phyloP scores from a whole-genome alignment of 2,888 invertebrate species.

The Diarsia brunnea region DNA sequence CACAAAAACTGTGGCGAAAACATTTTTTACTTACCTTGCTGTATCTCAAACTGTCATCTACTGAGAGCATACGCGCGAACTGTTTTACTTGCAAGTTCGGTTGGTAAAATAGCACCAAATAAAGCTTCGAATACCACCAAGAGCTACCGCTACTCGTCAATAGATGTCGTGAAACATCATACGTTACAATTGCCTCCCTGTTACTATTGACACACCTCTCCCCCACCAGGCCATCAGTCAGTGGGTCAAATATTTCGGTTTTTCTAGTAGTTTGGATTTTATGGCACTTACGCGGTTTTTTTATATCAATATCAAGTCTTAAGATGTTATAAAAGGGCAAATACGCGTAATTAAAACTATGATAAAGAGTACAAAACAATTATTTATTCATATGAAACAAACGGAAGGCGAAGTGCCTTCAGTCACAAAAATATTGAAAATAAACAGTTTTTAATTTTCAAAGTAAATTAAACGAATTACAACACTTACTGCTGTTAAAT shows the following conservation, averaged over 20 bases:
- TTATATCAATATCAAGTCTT: too few species aligned
- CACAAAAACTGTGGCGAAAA: not conserved
- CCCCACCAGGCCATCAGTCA: not conserved
- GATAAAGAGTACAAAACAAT: too few species aligned
- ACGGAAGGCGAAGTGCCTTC: not conserved
- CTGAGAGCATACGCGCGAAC: not conserved
- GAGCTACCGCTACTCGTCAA: not conserved
- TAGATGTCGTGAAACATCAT: not conserved
- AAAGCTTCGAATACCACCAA: not conserved
- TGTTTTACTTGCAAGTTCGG: not conserved
- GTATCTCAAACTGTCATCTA: not conserved
- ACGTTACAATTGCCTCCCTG: not conserved
- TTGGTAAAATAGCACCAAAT: slow-evolving; percentile 2
- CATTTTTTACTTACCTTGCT: not conserved
- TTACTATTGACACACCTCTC: slow-evolving; percentile 2
- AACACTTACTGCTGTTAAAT: too few species aligned
- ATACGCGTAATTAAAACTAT: too few species aligned
- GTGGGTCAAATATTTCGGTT: too few species aligned
- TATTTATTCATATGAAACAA: too few species aligned
- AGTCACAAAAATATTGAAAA: too few species aligned
- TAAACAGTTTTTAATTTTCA: too few species aligned
- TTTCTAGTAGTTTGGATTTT: too few species aligned
- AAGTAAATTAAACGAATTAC: too few species aligned
- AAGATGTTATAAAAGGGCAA: too few species aligned
- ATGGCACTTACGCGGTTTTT: too few species aligned